Evolutionary conservation across 2,113 vertebrate species (phyloP), one percentile per base, ranked within the genome.

Genomic region (Gobiocypris rarus): DNA sequence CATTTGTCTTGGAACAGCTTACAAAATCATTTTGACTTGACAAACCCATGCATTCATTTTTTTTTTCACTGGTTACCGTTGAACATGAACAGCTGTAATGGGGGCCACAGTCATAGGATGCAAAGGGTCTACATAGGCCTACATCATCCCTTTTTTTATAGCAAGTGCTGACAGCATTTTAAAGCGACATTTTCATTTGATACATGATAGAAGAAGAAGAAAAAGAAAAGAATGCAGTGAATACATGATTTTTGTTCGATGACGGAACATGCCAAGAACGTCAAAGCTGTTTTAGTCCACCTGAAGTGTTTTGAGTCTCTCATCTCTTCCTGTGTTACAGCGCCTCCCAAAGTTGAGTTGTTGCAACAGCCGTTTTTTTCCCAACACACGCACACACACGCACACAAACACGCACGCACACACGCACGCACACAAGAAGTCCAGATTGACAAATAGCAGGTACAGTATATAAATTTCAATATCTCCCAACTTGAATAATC

Each of bases 1-100:
- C 93, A 91, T 93, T 89, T 89, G 87, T 92, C 89, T 89, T 88
- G 82, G 88, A 92, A 92, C 85, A 85, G 82, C 89, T 91, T 91
- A 93, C 86, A 91, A 89, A 91, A 83, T 90, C 83, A 84, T 87
- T 58, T 86, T 86, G 81, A 89, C 88, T 87, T 89, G 88, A 92
- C 90, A 93, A 93, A 93, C 89, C 88, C 93, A 94, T 95, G 93
- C 93, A 89, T 89, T 88, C 89, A 86, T 84, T 78, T 75, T 84
- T 65, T n/a, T 31, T 31, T 3, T 89, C 87, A 87, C 87, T 89
- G 89, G 89, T 92, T 93, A 92, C 92, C 92, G 91, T 91, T 93
- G 92, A 87, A 87, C 59, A 89, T 90, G 82, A 76, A 77, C 75
- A 58, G 63, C 75, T 81, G 81, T 38, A 80, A 45, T 69, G 63